Evolutionary conservation across 2,888 invertebrate genomes (phyloP).

Genomic region (Thymelicus lineola): DNA sequence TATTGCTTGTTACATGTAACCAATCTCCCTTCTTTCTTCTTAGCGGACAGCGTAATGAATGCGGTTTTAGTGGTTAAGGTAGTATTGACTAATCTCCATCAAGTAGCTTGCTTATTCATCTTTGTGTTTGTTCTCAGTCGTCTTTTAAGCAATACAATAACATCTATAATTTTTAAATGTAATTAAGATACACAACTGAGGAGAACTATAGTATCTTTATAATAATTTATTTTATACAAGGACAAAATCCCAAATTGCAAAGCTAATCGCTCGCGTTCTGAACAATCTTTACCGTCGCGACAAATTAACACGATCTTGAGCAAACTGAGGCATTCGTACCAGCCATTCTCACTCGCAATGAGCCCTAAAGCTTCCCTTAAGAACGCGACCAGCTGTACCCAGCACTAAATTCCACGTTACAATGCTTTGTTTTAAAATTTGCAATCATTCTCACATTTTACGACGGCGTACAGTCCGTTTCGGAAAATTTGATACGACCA

Average conservation of each 20-base stretch:
- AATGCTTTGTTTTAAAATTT: constrained; percentile 84
- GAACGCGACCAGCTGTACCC: constrained; percentile 65
- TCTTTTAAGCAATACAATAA: too few species aligned
- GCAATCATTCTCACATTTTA: constrained; percentile 85
- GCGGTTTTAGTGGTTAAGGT: too few species aligned
- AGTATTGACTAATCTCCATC: too few species aligned
- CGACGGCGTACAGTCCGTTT: constrained; percentile 81
- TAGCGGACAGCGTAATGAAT: too few species aligned
- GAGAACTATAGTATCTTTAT: not conserved
- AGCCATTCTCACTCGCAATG: constrained; percentile 70
- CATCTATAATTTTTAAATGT: too few species aligned
- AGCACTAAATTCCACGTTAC: constrained; percentile 81
- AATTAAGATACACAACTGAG: too few species aligned
- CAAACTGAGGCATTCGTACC: constrained; percentile 72
- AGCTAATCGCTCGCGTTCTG: constrained; percentile 10
- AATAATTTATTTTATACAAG: not conserved
- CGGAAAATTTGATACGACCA: constrained; percentile 83
- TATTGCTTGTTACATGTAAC: too few species aligned
- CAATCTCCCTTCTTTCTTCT: too few species aligned
- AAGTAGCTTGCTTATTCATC: too few species aligned
- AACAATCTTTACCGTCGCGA: constrained; percentile 60
- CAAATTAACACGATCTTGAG: constrained; percentile 78
- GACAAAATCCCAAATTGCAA: not conserved
- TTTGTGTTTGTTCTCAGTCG: too few species aligned
- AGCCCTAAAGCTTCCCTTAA: constrained; percentile 77